Base-by-base conservation (phyloP, 2,113 vertebrate species). In the Embiotoca jacksoni region DNA sequence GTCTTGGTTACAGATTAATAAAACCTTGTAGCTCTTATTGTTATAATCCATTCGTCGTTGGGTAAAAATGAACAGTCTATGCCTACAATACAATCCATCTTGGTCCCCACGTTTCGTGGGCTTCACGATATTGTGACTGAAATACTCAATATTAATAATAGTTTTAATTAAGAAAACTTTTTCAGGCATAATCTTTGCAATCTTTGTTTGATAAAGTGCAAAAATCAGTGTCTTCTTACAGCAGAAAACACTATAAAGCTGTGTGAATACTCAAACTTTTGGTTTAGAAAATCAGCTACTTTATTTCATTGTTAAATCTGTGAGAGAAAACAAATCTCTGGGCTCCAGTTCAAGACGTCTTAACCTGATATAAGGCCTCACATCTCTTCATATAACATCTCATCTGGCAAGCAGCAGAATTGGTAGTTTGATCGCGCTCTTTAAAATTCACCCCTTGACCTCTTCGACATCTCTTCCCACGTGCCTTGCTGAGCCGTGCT, bases 401-500 rank as follows among this genome's bases (percentile, higher is more conserved):
- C 35, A 23, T 76, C 72, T 74, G 74, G 63, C 65, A 74, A 62
- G 72, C 46, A 60, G 67, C 37, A 50, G 73, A 71, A 77, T 70
- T 75, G 73, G 78, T 77, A 67, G 64, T 73, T 88, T 88, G 74
- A 91, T 88, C 57, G 67, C 55, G 61, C 67, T 61, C 13, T 75
- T 80, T 71, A 66, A 77, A 81, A 71, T 55, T 37, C 55, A 83
- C 78, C 73, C 63, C 39, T n/a, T 88, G 86, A 91, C 87, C 91
- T 60, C 70, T 39, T 32, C 4, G n/a, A 44, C 44, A 60, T 50
- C 60, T 31, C 41, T 41, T 35, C 58, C 39, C 10, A 7, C 31
- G 10, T 44, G 77, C 58, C 60, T 73, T 8, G 56, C 52, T 14
- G 23, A 1, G 78, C 47, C 62, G 36, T n/a, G 41, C 55, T 86